Evolutionary conservation across 1,140 invertebrate genomes (phyloP), one percentile per base, ranked within the genome.

Genomic region (Acyrthosiphon pisum): DNA sequence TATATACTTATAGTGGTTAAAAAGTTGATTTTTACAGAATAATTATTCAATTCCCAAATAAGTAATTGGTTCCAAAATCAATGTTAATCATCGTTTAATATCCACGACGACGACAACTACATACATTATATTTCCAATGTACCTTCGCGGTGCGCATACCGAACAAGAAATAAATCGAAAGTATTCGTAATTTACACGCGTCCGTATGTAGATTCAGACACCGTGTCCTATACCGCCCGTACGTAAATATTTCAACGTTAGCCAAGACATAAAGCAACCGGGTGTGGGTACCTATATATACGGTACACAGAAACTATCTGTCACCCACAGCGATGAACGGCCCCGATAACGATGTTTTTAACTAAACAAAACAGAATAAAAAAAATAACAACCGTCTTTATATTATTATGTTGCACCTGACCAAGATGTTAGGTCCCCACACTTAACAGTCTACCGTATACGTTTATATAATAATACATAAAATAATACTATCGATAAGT

Each of bases 251-350:
- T 53, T 50, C n/a, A 89, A 89, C 20, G 48, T 53, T 53, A 53
- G 87, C 20, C 46, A 30, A 41, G 50, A 56, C 88, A 22, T 50
- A 89, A 87, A 30, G 84, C 30, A 87, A 46, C 84, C 37, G 83
- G 23, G 30, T 46, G n/a, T 89, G 56, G 26, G n/a, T n/a, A 68
- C 60, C 30, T n/a, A 76, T 53, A 76, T 53, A 53, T 76, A 76
- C 4, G n/a, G n/a, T 76, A 76, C 60, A 76, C n/a, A 89, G 50
- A 56, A 89, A 89, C 48, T 56, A 56, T 89, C 88, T 41, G 88
- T 89, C 88, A 56, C 88, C n/a, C 88, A 89, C 48, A 89, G 48
- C 88, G 88, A 89, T 89, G 50, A 56, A 56, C 88, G 48, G n/a
- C 35, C 35, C 48, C 20, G 87, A 89, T 89, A 89, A 89, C 48